Evolutionary conservation across 2,113 vertebrate species (phyloP), one percentile per base, ranked within the genome.

Genomic region (Coryphaenoides rupestris): DNA sequence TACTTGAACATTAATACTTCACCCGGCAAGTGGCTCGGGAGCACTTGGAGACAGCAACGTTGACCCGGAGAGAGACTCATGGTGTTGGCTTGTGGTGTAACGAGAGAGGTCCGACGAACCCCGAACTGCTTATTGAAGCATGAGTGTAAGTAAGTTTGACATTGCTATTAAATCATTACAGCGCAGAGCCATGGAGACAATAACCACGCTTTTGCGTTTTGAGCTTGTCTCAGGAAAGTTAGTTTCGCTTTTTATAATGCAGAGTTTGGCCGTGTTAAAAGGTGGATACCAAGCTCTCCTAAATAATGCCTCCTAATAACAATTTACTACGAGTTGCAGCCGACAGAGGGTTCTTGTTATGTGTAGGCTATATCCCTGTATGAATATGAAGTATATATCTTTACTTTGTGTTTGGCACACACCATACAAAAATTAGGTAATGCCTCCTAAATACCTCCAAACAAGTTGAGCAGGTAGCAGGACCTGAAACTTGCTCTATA

Each of bases 381-480:
- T 40, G 47, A 50, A 17, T 50, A 50, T 50, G 33, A 50, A 1
- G n/a, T 50, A 50, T 1, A 50, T 6, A 50, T 50, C 5, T 50
- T 3, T 13, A 2, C 2, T 50, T 50, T 50, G 16, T 50, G 15
- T 50, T 50, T 17, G 47, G 4, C 4, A 49, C 15, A 47, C 16
- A 17, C 5, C 57, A 57, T 64, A 75, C 54, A 56, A 59, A 50
- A 50, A n/a, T n/a, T 1, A 3, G 16, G 59, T 62, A 58, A 72
- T 65, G 60, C 60, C 50, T 63, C 58, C 24, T 60, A 33, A 74
- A 69, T 79, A 78, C 68, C 55, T 58, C 66, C 2, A 82, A 89
- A 89, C 88, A 57, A 70, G 88, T 89, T 55, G 26, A 74, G 76
- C 88, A 83, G 87, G 85, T 89, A 87, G 66, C 64, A 65, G 74